Conservation (phyloP, 2,113 vertebrate genomes). For the Galeopterus variegatus region DNA sequence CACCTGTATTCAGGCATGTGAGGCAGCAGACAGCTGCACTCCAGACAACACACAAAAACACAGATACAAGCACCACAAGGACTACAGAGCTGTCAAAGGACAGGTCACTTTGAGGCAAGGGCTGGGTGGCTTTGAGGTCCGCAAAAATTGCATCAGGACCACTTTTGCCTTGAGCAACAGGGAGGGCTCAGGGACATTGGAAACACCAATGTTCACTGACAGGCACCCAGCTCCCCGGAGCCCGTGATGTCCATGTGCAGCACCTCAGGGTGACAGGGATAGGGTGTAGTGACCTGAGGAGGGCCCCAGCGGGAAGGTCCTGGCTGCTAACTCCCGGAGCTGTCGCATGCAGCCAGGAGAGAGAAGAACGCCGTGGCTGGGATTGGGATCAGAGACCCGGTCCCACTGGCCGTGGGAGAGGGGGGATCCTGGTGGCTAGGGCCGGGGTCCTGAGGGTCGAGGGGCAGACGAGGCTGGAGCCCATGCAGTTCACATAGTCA, state of each 20-base stretch:
- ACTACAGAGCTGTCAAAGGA: not conserved
- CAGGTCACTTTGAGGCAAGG: not conserved
- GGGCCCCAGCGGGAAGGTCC: no score
- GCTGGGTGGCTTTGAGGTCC: rapidly evolving
- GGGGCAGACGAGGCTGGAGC: not conserved
- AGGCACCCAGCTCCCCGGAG: not conserved
- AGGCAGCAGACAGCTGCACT: no score
- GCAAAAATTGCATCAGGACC: no score
- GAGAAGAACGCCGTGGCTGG: no score
- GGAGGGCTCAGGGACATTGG: not conserved
- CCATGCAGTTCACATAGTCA: no score
- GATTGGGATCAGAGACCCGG: not conserved
- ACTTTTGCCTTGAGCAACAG: not conserved
- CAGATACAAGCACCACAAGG: not conserved
- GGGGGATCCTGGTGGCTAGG: no score
- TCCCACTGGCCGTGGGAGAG: not conserved
- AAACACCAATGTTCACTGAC: not conserved
- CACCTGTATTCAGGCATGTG: not conserved
- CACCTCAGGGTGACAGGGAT: no score
- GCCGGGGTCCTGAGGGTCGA: not conserved
- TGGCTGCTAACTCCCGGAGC: no score
- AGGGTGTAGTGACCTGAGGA: no score
- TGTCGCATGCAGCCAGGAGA: not conserved
- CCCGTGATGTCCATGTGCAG: no score
- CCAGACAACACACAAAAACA: not conserved